Evolutionary conservation across 2,113 vertebrate genomes (phyloP).

Genomic region (Gulo gulo): DNA sequence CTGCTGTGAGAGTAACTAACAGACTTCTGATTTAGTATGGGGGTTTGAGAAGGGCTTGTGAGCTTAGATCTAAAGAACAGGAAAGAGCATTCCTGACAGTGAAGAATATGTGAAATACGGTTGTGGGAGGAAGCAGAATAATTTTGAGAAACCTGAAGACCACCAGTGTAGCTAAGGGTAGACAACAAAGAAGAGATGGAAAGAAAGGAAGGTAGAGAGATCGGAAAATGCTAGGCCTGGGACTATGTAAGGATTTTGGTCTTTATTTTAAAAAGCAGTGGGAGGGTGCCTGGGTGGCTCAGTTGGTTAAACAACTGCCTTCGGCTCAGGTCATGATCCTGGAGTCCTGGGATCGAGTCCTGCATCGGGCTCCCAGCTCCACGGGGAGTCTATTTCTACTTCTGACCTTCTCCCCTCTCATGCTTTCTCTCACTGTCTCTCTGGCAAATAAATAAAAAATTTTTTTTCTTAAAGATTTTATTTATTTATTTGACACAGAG

Average conservation of each 20-base stretch:
- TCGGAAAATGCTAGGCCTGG: not conserved
- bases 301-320: too few relatives aligned
- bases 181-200: not conserved
- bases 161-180: not conserved
- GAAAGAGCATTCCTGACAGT: not conserved
- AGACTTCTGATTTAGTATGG: not conserved
- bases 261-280: slow-evolving; percentile 13
- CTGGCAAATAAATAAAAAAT: too few relatives aligned
- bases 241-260: not conserved
- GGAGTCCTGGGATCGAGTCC: too few relatives aligned
- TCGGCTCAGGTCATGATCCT: too few relatives aligned
- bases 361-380: too few relatives aligned
- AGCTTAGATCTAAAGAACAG: not conserved
- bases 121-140: not conserved
- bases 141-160: not conserved
- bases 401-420: too few relatives aligned
- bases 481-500: too few relatives aligned
- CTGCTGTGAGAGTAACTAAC: not conserved
- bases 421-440: too few relatives aligned
- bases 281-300: not conserved
- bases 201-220: not conserved
- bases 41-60: not conserved
- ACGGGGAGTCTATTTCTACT: too few relatives aligned
- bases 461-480: too few relatives aligned
- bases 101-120: not conserved